These are phyloP conservation scores for Lasioglossum leucozonium DNA, from an alignment of 2,888 invertebrate genomes.

Conservation along the genomic window DNA sequence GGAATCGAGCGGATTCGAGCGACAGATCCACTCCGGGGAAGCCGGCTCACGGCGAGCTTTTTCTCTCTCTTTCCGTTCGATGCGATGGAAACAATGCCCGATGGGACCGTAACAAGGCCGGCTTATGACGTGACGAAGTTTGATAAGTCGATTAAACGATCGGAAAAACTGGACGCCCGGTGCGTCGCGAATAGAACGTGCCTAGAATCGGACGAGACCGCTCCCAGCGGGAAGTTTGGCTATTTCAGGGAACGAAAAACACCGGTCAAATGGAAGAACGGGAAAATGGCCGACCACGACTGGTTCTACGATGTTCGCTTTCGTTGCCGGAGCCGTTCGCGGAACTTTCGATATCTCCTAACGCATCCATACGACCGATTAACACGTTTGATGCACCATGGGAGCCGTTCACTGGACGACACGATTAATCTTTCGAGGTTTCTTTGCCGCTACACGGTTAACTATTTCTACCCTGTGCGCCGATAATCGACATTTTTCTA, in stretches of 20 bases:
- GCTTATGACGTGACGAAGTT: constrained; percentile 55
- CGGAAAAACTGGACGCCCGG: constrained; percentile 39
- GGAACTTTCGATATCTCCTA: not conserved
- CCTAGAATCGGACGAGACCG: constrained; percentile 31
- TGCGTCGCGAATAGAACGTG: constrained; percentile 34
- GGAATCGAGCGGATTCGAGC: constrained; percentile 20
- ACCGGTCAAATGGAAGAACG: not conserved
- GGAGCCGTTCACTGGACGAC: not conserved
- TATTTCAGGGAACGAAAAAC: constrained; percentile 15
- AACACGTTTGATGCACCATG: not conserved
- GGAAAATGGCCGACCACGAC: constrained; percentile 22
- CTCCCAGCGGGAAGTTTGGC: constrained; percentile 48
- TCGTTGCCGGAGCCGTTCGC: not conserved
- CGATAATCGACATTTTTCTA: not conserved
- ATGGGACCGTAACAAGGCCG: constrained; percentile 40
- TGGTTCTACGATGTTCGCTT: not conserved
- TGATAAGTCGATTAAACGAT: constrained; percentile 50
- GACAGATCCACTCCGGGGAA: not conserved
- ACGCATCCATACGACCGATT: not conserved
- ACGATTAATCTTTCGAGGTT: not conserved
- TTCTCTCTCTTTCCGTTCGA: not conserved
- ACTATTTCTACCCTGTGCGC: no score
- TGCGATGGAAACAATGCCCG: constrained; percentile 32
- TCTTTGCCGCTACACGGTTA: no score
- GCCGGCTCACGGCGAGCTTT: not conserved